Base-by-base conservation (phyloP, 2,888 invertebrate species). In the Catocala nupta region DNA sequence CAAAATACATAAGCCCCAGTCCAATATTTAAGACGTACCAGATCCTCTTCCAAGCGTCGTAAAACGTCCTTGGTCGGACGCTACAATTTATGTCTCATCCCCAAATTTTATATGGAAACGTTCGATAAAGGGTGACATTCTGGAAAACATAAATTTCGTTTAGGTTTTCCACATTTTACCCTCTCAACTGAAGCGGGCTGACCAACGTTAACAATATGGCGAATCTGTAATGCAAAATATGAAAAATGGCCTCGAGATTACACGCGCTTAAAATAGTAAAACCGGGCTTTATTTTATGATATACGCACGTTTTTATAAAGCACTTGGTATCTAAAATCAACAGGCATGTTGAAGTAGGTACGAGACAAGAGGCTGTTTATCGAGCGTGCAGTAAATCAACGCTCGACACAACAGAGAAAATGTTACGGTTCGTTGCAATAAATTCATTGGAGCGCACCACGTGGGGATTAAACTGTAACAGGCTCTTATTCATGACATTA, bases 21-120 rank as follows among this genome's bases (percentile, higher is more conserved):
- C 48, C 57, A 55, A 63, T 71, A 66, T 69, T 65, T 70, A 75
- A 77, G 68, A 64, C 70, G 73, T 71, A 76, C 70, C 59, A 64
- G 78, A 79, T 78, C 80, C 80, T 78, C 74, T 75, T 81, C 79
- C 76, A 80, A 83, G 74, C 68, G 78, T 75, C 84, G 80, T 86
- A 82, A 86, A 86, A 77, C 74, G 80, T 81, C 79, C 78, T 76
- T 69, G 59, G 77, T 74, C 81, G 75, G 74, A 69, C 80, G 80
- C 82, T 76, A 83, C 76, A 82, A 87, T 86, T 87, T 87, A 87
- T 85, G 81, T 70, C 68, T 71, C 65, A 70, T 78, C 82, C 82
- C 82, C 64, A 80, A 83, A 86, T 78, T 81, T 83, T 77, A 81
- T 76, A 82, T 83, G 80, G 76, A 70, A 75, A 71, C 75, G 78